Conservation (phyloP, 1,140 invertebrate species). For the Listronotus bonariensis region DNA sequence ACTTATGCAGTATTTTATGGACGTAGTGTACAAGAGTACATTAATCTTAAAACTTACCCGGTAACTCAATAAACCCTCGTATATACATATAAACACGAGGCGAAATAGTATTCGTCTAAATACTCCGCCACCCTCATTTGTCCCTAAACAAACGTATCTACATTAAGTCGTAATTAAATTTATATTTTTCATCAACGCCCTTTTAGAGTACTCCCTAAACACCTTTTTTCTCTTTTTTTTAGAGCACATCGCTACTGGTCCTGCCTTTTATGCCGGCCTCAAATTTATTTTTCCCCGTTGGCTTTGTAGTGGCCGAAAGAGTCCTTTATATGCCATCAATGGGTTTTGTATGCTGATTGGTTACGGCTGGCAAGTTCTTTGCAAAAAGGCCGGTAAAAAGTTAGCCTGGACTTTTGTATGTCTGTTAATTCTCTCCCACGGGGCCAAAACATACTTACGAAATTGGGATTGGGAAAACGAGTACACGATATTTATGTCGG, state of each 20-base stretch:
- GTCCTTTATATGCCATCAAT: constrained; percentile 96
- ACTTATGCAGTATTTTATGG: no score
- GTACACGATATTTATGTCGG: constrained; percentile 91
- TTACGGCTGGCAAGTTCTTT: constrained; percentile 68
- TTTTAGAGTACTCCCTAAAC: not conserved
- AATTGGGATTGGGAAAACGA: constrained; percentile 94
- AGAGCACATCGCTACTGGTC: constrained; percentile 80
- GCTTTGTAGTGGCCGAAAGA: constrained; percentile 95
- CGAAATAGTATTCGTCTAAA: no score
- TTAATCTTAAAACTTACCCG: no score
- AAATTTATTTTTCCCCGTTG: constrained; percentile 96
- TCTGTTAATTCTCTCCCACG: constrained; percentile 74
- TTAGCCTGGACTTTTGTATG: constrained; percentile 66
- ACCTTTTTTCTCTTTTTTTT: constrained; percentile 50
- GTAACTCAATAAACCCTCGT: no score
- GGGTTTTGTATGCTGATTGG: constrained; percentile 93
- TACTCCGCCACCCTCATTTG: not conserved
- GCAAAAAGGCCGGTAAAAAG: constrained; percentile 62
- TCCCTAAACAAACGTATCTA: not conserved
- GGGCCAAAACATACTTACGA: constrained; percentile 80
- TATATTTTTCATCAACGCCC: no score
- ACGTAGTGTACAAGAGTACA: no score
- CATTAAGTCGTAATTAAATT: no score
- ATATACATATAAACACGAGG: no score
- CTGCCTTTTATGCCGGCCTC: constrained; percentile 94